A percentile compares a stretch with the other conserved stretches of the same genome.
These are phyloP conservation scores for Stercorarius parasiticus DNA, from an alignment of 2,113 vertebrate species.

Conservation along the genomic window DNA sequence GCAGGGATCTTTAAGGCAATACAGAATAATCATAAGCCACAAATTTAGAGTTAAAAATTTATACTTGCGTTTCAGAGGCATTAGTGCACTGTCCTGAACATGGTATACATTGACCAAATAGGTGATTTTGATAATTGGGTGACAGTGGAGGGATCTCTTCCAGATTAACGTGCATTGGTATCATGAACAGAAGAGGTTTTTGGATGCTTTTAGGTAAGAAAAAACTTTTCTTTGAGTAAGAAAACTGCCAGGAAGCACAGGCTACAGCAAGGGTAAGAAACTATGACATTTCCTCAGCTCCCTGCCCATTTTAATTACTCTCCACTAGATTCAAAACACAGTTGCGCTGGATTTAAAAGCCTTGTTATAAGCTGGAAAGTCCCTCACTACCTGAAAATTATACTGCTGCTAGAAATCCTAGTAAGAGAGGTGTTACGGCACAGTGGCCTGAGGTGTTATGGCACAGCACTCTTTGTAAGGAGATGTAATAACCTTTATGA, in stretches of 20 bases:
- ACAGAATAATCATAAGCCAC: not conserved
- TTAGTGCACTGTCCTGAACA: rapidly evolving
- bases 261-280: not conserved
- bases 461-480: too few species aligned
- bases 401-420: not conserved
- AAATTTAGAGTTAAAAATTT: not conserved
- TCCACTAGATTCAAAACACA: not conserved
- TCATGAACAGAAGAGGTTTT: not conserved
- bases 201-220: not conserved
- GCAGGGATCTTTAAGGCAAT: not conserved
- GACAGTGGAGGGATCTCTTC: not conserved
- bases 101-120: rapidly evolving
- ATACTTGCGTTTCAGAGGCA: rapidly evolving
- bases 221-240: not conserved
- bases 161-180: not conserved
- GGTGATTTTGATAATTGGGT: not conserved
- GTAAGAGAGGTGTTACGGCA: not conserved
- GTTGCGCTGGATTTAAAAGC: not conserved
- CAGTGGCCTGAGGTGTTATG: too few species aligned
- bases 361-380: not conserved
- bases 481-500: not conserved
- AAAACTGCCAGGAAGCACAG: not conserved
- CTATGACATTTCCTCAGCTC: not conserved
- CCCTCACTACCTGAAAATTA: not conserved
- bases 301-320: not conserved